phyloP scores from a whole-genome alignment of 2,113 vertebrate species.

The Myxocyprinus asiaticus region DNA sequence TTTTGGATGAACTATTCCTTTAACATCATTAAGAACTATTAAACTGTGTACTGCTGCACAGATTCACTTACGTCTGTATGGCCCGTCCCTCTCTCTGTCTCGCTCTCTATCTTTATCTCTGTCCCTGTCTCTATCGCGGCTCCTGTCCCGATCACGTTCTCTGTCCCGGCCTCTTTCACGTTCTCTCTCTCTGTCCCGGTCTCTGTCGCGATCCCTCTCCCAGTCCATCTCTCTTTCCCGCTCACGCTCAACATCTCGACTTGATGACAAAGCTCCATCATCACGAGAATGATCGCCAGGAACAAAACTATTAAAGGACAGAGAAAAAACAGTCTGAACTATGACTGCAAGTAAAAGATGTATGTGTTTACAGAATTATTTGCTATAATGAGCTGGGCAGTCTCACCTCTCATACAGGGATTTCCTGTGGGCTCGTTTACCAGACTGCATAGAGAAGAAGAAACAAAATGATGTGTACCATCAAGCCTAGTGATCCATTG shows the following conservation, averaged over 20 bases:
- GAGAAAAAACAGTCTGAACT: not conserved
- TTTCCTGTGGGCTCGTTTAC: constrained; percentile 85
- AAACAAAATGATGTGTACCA: too few species aligned
- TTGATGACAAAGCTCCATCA: constrained; percentile 59
- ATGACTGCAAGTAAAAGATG: not conserved
- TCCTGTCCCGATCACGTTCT: constrained; percentile 67
- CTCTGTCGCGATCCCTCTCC: constrained; percentile 42
- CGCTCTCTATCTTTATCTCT: constrained; percentile 56
- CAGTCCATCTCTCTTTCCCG: constrained; percentile 52
- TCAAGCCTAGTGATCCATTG: too few species aligned
- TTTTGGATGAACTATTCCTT: too few species aligned
- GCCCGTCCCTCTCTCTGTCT: constrained; percentile 64
- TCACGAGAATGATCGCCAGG: constrained; percentile 78
- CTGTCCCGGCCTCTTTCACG: constrained; percentile 65
- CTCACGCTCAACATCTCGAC: constrained; percentile 64
- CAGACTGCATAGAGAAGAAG: constrained; percentile 69
- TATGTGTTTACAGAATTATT: not conserved
- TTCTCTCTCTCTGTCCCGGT: constrained; percentile 55
- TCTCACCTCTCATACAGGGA: constrained; percentile 87
- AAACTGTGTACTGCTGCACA: too few species aligned
- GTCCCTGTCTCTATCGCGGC: constrained; percentile 64
- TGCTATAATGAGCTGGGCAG: too few species aligned
- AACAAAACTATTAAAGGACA: constrained; percentile 77
- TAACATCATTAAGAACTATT: too few species aligned
- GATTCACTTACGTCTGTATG: constrained; percentile 78